These are phyloP conservation scores for Tuta absoluta DNA, from an alignment of 2,888 invertebrate species.

Conservation along the genomic window DNA sequence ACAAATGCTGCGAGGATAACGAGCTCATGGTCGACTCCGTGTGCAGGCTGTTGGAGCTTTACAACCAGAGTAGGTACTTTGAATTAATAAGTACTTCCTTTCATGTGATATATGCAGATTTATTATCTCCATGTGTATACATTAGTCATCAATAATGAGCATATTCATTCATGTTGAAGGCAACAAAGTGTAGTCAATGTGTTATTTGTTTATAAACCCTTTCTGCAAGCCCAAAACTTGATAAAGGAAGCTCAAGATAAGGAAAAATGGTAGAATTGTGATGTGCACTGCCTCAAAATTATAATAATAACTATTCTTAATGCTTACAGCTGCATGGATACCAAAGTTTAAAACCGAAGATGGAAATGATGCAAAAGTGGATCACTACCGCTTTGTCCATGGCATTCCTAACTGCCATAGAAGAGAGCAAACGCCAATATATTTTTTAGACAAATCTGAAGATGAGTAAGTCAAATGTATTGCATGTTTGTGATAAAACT, in stretches of 20 bases:
- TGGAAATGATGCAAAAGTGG: slow-evolving; percentile 79
- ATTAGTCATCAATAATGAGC: slow-evolving; percentile 15
- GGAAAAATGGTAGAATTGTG: no score
- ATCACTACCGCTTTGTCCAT: slow-evolving; percentile 80
- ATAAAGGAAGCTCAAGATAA: no score
- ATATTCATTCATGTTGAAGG: neutral
- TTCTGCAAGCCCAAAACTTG: no score
- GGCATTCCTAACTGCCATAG: slow-evolving; percentile 87
- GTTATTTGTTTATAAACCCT: neutral
- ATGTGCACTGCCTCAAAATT: neutral
- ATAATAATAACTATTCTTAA: neutral
- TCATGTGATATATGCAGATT: slow-evolving; percentile 15
- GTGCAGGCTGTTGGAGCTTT: slow-evolving; percentile 83
- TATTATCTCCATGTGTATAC: neutral
- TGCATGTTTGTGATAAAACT: neutral
- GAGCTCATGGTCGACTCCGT: slow-evolving; percentile 85
- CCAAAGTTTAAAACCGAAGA: slow-evolving; percentile 85
- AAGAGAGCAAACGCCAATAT: slow-evolving; percentile 85
- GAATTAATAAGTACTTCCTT: slow-evolving; percentile 5
- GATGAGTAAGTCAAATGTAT: slow-evolving; percentile 70
- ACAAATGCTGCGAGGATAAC: slow-evolving; percentile 89
- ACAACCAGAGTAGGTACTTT: slow-evolving; percentile 79
- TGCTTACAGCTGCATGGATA: slow-evolving; percentile 72
- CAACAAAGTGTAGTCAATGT: neutral
- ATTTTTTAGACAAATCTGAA: slow-evolving; percentile 81